These are phyloP conservation scores for Hestina assimilis DNA, from an alignment of 1,140 invertebrate species.

Conservation along the genomic window DNA sequence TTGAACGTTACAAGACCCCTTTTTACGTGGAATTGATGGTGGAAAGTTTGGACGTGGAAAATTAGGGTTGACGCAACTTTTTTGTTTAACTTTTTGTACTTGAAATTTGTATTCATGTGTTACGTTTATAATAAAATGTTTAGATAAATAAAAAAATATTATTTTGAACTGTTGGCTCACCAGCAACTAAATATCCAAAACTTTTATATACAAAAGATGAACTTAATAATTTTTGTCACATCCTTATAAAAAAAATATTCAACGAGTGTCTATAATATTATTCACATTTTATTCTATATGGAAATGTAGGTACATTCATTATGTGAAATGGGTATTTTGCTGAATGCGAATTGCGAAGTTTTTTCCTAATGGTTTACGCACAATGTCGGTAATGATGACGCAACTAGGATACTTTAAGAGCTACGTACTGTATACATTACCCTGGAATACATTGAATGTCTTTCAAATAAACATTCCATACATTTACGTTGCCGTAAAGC, in stretches of 20 bases:
- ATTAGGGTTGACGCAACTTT: constrained; percentile 8
- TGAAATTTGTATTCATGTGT: neutral
- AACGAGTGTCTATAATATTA: neutral
- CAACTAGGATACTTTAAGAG: neutral
- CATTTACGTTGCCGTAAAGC: too few relatives aligned
- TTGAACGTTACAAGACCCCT: constrained; percentile 31
- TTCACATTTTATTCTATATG: too few relatives aligned
- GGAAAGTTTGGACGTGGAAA: constrained; percentile 11
- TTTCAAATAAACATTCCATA: too few relatives aligned
- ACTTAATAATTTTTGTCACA: too few relatives aligned
- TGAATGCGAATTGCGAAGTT: neutral
- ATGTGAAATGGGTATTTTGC: neutral
- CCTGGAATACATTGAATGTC: neutral
- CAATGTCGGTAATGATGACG: constrained; percentile 2
- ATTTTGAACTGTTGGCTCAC: too few relatives aligned
- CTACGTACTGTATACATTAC: neutral
- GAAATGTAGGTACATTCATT: neutral
- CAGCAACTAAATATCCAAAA: too few relatives aligned
- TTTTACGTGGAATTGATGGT: constrained; percentile 25
- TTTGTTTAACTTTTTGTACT: constrained; percentile 7
- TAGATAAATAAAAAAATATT: neutral
- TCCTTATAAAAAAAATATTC: neutral
- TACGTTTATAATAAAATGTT: neutral
- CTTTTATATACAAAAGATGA: too few relatives aligned
- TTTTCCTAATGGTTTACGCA: neutral